Percentiles rank a stretch among this genome's conserved stretches.
These are phyloP conservation scores for Chionomys nivalis DNA, from an alignment of 2,113 vertebrate species.

Conservation along the genomic window DNA sequence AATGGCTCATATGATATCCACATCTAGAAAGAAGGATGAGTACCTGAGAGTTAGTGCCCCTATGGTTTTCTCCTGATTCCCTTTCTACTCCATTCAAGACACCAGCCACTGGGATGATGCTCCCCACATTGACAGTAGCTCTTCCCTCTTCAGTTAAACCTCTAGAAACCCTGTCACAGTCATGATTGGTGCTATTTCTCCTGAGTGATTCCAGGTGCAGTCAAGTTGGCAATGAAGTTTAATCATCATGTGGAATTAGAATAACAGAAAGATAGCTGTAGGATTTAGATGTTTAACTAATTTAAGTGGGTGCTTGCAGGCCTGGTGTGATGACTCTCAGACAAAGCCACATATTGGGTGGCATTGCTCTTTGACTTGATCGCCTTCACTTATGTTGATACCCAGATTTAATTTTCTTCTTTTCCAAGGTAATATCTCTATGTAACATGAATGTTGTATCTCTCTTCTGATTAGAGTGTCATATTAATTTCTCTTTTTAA, in stretches of 20 bases:
- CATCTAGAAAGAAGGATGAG: neutral
- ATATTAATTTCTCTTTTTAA: constrained; percentile 51
- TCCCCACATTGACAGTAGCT: neutral
- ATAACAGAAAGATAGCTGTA: neutral
- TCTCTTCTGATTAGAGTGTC: constrained; percentile 42
- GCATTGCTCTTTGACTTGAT: neutral
- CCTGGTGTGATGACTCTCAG: too few relatives aligned
- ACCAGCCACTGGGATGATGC: neutral
- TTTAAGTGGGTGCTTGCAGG: neutral
- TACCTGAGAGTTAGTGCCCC: too few relatives aligned
- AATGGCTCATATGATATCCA: neutral
- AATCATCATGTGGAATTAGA: neutral
- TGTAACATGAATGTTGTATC: neutral
- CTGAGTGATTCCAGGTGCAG: neutral
- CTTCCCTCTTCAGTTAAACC: neutral
- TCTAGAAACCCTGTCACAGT: neutral
- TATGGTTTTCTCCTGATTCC: neutral
- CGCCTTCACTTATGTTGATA: neutral
- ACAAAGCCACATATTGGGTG: fast-evolving
- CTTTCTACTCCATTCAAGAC: neutral
- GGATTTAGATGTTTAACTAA: neutral
- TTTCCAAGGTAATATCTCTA: neutral
- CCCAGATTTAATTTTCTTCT: neutral
- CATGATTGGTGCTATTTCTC: neutral
- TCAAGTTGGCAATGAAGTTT: too few relatives aligned